Conservation (phyloP, 2,888 invertebrate genomes). For the Cephus spinipes region DNA sequence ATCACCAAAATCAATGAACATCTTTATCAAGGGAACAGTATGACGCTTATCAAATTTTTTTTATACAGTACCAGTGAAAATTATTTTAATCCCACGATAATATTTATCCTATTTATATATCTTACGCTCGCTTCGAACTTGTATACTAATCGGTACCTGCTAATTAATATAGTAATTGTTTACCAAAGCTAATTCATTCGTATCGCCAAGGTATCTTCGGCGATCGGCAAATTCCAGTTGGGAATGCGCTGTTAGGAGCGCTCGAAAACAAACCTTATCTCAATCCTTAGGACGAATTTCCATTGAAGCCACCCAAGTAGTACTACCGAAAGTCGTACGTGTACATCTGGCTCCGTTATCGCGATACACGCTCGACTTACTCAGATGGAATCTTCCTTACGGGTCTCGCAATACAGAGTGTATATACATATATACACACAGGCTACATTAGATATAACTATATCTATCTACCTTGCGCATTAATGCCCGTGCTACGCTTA, state of each 20-base stretch:
- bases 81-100: not conserved
- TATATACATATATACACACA: not conserved
- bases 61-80: not conserved
- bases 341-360: not conserved
- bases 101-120: not conserved
- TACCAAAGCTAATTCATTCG: not conserved
- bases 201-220: not conserved
- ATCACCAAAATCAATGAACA: not conserved
- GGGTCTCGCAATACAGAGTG: not conserved
- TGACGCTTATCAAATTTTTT: not conserved
- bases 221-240: not conserved
- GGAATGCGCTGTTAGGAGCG: not conserved
- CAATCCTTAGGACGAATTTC: not conserved
- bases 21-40: not conserved
- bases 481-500: slow-evolving; percentile 35
- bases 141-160: slow-evolving; percentile 43
- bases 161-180: not conserved
- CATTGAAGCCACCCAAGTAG: slow-evolving; percentile 8
- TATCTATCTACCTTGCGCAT: slow-evolving; percentile 36
- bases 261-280: not conserved
- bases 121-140: slow-evolving; percentile 39
- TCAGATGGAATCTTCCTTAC: not conserved
- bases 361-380: slow-evolving; percentile 6
- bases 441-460: not conserved
- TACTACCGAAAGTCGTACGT: slow-evolving; percentile 4